Percentiles rank a stretch among this genome's conserved stretches.
These are phyloP conservation scores for Drosophila punjabiensis DNA, from an alignment of 1,140 invertebrate species.

Conservation along the genomic window DNA sequence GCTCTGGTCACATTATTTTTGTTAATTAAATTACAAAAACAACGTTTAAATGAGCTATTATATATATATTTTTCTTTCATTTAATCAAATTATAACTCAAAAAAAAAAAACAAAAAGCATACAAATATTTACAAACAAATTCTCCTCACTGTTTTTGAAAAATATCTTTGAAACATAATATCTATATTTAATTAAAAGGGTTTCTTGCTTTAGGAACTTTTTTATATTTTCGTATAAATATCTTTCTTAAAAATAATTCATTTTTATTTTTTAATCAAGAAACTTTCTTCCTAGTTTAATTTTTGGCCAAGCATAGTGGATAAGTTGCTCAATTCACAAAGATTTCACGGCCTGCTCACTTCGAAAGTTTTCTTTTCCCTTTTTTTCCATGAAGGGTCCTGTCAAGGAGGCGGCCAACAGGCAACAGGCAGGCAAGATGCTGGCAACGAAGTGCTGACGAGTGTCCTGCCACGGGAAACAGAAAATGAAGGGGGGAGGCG, in stretches of 20 bases:
- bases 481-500: neutral
- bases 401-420: constrained; percentile 34
- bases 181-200: too few relatives aligned
- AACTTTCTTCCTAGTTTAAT: neutral
- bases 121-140: too few relatives aligned
- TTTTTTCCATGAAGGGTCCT: constrained; percentile 7
- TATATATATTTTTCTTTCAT: too few relatives aligned
- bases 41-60: too few relatives aligned
- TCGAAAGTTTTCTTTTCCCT: constrained; percentile 2
- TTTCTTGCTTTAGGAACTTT: neutral
- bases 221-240: neutral
- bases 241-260: neutral
- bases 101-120: too few relatives aligned
- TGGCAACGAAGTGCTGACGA: constrained; percentile 50
- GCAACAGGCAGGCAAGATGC: constrained; percentile 19
- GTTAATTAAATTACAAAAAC: too few relatives aligned
- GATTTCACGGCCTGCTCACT: constrained; percentile 23
- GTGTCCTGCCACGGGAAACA: constrained; percentile 39
- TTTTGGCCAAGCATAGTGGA: neutral
- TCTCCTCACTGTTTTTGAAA: too few relatives aligned
- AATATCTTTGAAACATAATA: too few relatives aligned
- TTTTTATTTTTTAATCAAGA: neutral
- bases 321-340: constrained; percentile 2
- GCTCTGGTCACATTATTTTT: too few relatives aligned
- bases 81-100: too few relatives aligned